These are phyloP conservation scores for Volucella inanis DNA, from an alignment of 2,888 invertebrate species.

Conservation along the genomic window DNA sequence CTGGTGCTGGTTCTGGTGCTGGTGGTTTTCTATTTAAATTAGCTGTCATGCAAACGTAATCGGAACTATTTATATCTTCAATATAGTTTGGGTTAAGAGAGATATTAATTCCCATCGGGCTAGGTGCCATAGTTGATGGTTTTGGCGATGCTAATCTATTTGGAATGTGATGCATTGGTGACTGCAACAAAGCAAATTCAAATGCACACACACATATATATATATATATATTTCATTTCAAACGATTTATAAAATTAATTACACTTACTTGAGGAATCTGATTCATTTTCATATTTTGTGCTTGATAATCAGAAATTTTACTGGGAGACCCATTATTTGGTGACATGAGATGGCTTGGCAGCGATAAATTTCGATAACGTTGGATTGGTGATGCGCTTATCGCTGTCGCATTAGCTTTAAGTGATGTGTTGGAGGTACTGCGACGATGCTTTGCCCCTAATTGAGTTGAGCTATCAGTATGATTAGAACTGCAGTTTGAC, in stretches of 20 bases:
- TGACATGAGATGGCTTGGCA: constrained; percentile 79
- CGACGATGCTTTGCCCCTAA: constrained; percentile 81
- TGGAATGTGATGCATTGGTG: constrained; percentile 77
- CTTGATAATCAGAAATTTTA: constrained; percentile 52
- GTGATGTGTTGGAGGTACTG: constrained; percentile 80
- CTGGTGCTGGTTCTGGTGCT: constrained; percentile 24
- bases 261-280: constrained; percentile 67
- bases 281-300: constrained; percentile 58
- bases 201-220: too few species aligned
- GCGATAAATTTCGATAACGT: constrained; percentile 82
- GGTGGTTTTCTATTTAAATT: constrained; percentile 83
- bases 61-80: constrained; percentile 90
- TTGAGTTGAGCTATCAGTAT: constrained; percentile 76
- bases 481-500: constrained; percentile 72
- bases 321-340: constrained; percentile 54
- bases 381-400: constrained; percentile 77
- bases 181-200: constrained; percentile 53
- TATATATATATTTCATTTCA: background rate
- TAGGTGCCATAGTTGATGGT: constrained; percentile 41
- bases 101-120: constrained; percentile 79
- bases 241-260: background rate
- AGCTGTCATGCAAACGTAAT: constrained; percentile 94
- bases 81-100: constrained; percentile 83
- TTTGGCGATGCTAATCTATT: constrained; percentile 66
- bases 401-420: constrained; percentile 72